phyloP scores from a whole-genome alignment of 2,797 vertebrate species.

The Micrastur ruficollis region DNA sequence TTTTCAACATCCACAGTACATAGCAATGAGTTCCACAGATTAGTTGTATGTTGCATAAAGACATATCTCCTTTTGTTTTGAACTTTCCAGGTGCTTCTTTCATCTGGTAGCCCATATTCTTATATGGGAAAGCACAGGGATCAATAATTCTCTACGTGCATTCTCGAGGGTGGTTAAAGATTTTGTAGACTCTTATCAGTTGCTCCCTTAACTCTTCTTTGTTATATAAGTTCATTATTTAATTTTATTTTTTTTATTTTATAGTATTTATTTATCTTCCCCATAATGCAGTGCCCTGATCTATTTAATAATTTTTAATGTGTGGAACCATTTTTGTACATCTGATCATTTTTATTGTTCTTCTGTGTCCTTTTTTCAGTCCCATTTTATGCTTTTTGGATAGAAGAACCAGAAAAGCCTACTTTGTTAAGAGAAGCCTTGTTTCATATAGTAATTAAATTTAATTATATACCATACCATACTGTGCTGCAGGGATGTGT shows the following conservation, averaged over 20 bases:
- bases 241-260: no score
- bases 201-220: not conserved
- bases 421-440: constrained; percentile 24
- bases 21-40: not conserved
- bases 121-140: not conserved
- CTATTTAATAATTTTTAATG: not conserved
- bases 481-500: constrained; percentile 59
- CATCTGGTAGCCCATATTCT: not conserved
- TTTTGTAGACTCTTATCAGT: not conserved
- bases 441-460: constrained; percentile 74
- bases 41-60: not conserved
- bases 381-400: not conserved
- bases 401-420: not conserved
- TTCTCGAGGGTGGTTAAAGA: not conserved
- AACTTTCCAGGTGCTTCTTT: not conserved
- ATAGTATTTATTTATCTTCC: not conserved
- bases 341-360: not conserved
- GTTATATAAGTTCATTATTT: not conserved
- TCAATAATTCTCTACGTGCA: not conserved
- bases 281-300: not conserved
- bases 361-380: not conserved
- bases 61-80: not conserved
- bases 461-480: constrained; percentile 65
- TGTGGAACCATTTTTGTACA: not conserved
- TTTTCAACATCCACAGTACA: not conserved